phyloP scores from a whole-genome alignment of 2,113 vertebrate species.

The Nesogale talazaci region DNA sequence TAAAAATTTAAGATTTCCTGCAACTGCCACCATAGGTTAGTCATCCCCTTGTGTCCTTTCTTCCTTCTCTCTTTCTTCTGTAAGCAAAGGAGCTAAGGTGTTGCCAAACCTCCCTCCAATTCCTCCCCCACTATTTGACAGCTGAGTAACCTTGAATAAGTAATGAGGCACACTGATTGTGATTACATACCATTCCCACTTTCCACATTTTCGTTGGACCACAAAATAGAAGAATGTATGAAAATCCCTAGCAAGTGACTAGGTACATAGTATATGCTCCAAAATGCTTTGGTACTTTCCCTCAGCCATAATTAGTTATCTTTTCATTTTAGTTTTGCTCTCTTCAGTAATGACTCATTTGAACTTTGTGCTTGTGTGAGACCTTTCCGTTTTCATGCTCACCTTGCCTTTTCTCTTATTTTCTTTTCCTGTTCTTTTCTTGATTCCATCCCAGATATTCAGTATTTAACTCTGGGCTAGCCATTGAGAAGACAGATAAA shows the following conservation, averaged over 20 bases:
- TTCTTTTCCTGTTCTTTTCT: background rate
- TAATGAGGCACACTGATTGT: background rate
- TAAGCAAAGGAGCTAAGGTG: background rate
- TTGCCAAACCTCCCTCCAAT: background rate
- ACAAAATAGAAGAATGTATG: background rate
- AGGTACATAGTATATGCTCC: background rate
- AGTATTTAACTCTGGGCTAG: background rate
- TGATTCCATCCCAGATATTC: background rate
- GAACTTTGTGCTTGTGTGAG: background rate
- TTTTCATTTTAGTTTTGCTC: background rate
- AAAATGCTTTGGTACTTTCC: background rate
- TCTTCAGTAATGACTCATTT: background rate
- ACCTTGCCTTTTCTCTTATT: background rate
- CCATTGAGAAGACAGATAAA: background rate
- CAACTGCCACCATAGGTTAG: background rate
- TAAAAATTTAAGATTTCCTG: background rate
- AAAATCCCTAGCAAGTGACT: background rate
- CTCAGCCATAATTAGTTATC: background rate
- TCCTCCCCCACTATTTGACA: background rate
- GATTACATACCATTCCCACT: background rate
- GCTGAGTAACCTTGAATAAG: background rate
- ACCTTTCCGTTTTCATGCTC: background rate
- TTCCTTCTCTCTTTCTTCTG: background rate
- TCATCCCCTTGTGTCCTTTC: slow-evolving; percentile 7
- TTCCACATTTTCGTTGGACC: background rate